Base-by-base conservation (phyloP, 2,888 invertebrate species). In the Drosophila cognata region DNA sequence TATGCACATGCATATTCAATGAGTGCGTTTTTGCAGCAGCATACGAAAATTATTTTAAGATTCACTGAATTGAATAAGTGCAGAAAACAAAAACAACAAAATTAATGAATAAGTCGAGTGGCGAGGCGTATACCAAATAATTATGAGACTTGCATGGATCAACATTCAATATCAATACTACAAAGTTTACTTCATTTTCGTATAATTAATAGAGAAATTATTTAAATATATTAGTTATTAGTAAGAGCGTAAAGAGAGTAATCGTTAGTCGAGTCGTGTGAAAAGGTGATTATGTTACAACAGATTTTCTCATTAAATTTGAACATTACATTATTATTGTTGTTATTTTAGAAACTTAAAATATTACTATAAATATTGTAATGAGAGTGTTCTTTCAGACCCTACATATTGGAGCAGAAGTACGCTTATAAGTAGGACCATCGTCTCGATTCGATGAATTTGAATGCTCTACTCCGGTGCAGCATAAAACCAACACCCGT, bases 361-460 rank as follows among this genome's bases (percentile, higher is more conserved):
- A 11, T 8, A 41, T 28, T 16, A 7, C 10, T 28, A 18, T 46
- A 33, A 33, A 46, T 33, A 58, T 58, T 25, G 3, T 13, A 29
- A 13, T 16, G 1, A 13, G 38, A 50, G 8, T 63, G 29, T 56
- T 21, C 35, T 36, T 5, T 29, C 52, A 50, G 57, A 78, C 84
- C 84, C 87, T 67, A 73, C 69, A 69, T 58, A 71, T 50, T n/a
- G 0, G 8, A 1, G 25, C 11, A 25, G 31, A 25, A 58, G 35
- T 21, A 16, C 28, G 48, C 11, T 28, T 41, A 61, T 61, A 71
- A 62, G 53, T 81, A 73, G 66, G 66, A 59, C 64, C 72, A 71
- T 65, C 71, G 84, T 83, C 71, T 85, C 84, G 86, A 62, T 69
- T 69, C 81, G 81, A 59, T 86, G 88, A 53, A 50, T 77, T 74